These are phyloP conservation scores for Hylaeus anthracinus DNA, from an alignment of 1,140 invertebrate species.

Conservation along the genomic window DNA sequence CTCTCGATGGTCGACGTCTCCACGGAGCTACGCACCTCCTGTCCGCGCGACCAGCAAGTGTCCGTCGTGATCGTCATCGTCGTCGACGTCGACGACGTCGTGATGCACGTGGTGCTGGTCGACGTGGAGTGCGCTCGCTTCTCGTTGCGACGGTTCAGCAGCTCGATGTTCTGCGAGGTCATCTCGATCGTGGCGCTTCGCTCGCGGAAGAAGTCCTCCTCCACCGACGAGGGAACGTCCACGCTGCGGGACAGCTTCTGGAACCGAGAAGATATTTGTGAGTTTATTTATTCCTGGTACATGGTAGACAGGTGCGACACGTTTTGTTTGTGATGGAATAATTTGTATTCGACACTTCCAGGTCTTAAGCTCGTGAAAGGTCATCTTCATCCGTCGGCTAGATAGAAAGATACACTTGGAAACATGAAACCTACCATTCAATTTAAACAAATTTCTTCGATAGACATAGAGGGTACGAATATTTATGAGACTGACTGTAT, in stretches of 20 bases:
- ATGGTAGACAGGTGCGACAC: no score
- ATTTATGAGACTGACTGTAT: no score
- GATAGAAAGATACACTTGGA: no score
- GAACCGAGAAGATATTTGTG: neutral
- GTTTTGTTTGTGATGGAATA: no score
- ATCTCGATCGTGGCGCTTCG: conserved; percentile 77
- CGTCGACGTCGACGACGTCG: conserved; percentile 43
- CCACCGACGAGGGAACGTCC: conserved; percentile 38
- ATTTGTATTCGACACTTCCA: no score
- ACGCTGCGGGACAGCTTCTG: conserved; percentile 57
- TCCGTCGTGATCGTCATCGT: conserved; percentile 48
- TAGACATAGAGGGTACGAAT: no score
- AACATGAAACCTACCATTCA: no score
- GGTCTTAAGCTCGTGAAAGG: no score
- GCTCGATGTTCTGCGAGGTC: conserved; percentile 78
- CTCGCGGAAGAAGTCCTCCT: conserved; percentile 74
- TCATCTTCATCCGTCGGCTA: no score
- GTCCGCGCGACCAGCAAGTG: conserved; percentile 51
- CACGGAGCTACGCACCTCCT: conserved; percentile 47
- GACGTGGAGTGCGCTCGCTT: conserved; percentile 63
- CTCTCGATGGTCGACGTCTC: conserved; percentile 47
- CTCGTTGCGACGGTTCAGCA: conserved; percentile 75
- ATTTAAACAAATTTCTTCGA: no score
- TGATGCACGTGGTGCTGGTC: conserved; percentile 31
- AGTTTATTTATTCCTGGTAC: no score